phyloP scores from a whole-genome alignment of 1,140 invertebrate species.

The Aphis gossypii region DNA sequence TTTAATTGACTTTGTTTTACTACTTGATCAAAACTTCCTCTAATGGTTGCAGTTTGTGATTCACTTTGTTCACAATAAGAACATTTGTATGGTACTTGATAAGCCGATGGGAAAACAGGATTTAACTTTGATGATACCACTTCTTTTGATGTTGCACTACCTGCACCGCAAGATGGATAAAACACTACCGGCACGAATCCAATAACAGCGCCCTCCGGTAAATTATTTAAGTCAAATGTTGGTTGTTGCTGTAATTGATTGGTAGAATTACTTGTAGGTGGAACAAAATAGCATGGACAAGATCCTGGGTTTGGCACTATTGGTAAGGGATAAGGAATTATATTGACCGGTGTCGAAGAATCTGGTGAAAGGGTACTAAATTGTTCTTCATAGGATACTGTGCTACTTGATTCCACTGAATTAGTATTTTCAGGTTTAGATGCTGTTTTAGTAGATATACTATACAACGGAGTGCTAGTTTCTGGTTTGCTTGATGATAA shows the following conservation, averaged over 20 bases:
- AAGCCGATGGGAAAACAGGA: slow-evolving; percentile 68
- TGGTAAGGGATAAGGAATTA: slow-evolving; percentile 68
- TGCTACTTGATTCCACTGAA: not conserved
- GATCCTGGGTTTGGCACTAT: slow-evolving; percentile 65
- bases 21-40: slow-evolving; percentile 44
- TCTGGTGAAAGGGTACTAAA: slow-evolving; percentile 12
- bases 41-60: slow-evolving; percentile 27
- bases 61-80: slow-evolving; percentile 52
- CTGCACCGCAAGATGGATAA: slow-evolving; percentile 68
- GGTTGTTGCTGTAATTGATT: slow-evolving; percentile 9
- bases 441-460: not conserved
- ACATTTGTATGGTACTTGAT: slow-evolving; percentile 65
- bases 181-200: slow-evolving; percentile 71
- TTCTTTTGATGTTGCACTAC: slow-evolving; percentile 63
- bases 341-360: slow-evolving; percentile 65
- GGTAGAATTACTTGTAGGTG: slow-evolving; percentile 63
- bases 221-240: slow-evolving; percentile 19
- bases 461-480: not conserved
- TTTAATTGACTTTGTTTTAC: slow-evolving; percentile 23
- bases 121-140: slow-evolving; percentile 64
- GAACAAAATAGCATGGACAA: slow-evolving; percentile 68
- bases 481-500: slow-evolving; percentile 33
- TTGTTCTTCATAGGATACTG: not conserved
- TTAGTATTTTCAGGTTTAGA: not conserved
- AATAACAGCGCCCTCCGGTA: slow-evolving; percentile 66